Evolutionary conservation across 2,113 vertebrate genomes (phyloP), one percentile per base, ranked within the genome.

Genomic region (Trichechus manatus): DNA sequence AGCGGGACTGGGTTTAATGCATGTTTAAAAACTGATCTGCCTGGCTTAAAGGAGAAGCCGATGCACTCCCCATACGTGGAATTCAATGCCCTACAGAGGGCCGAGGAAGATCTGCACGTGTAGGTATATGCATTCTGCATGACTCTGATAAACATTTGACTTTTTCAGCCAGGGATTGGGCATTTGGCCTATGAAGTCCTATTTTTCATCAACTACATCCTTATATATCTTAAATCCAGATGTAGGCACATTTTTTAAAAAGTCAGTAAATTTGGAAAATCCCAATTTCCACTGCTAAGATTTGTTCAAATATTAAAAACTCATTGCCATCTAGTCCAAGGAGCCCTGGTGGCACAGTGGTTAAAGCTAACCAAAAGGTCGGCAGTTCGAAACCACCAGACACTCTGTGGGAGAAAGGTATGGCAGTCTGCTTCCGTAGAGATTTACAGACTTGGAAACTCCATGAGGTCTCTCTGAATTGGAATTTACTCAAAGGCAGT

Each of bases 201-300:
- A 23, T 84, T 93, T 88, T 89, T 56, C 2, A 80, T 19, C 39
- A 95, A 81, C 78, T 31, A 79, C 0, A 88, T 31, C 17, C 10
- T 82, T 15, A 36, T 15, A 33, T 66, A 14, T 91, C 53, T 92
- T 56, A 66, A 82, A 23, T 61, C 20, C 53, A 95, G 27, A 84
- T 23, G 29, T 83, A 2, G 23, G 4, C 1, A 42, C 9, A 61
- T 74, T 68, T 85, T 42, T 84, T 33, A 22, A 79, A 68, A 96
- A 91, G 50, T 86, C 25, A 59, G 23, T 53, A 92, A 87, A 86
- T 84, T 95, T 7, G 87, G 56, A 91, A 93, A 66, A n/a, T 82
- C 31, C 33, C 20, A 14, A 82, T 94, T 95, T 90, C n/a, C 23
- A 77, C 56, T 44, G 87, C 13, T 81, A 91, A 56, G 17, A 47